phyloP scores from a whole-genome alignment of 2,113 vertebrate species.

The Apodemus sylvaticus region DNA sequence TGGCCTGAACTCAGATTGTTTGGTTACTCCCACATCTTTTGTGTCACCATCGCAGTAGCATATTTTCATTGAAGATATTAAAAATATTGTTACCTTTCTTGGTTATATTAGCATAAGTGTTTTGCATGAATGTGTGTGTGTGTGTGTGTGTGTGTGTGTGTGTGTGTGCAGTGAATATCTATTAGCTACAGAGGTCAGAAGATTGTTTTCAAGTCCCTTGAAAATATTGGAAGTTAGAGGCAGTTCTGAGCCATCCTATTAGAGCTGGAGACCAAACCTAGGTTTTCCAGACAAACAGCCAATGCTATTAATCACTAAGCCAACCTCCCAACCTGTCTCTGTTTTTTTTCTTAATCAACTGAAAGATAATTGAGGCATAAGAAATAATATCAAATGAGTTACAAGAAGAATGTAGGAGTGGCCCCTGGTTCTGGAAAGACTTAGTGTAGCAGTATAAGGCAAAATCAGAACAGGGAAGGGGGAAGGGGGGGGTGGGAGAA shows the following conservation, averaged over 20 bases:
- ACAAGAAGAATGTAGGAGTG: too few relatives aligned
- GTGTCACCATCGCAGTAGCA: background rate
- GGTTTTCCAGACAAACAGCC: background rate
- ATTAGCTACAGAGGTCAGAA: background rate
- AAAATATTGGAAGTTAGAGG: background rate
- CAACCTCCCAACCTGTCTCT: background rate
- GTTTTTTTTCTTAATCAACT: background rate
- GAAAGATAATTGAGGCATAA: background rate
- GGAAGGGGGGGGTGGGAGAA: too few relatives aligned
- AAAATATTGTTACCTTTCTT: background rate
- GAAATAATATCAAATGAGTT: too few relatives aligned
- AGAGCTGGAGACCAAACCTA: background rate
- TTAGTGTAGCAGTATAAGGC: too few relatives aligned
- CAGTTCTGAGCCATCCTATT: background rate
- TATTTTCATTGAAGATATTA: background rate
- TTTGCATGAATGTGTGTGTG: background rate
- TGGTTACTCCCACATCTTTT: background rate
- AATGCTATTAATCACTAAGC: background rate
- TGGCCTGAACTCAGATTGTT: background rate
- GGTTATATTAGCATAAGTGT: too few relatives aligned
- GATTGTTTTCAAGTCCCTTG: background rate
- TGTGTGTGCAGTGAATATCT: background rate
- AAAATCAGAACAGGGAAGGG: too few relatives aligned
- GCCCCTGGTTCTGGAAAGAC: too few relatives aligned
- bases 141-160: too few relatives aligned